Evolutionary conservation across 2,888 invertebrate genomes (phyloP), one percentile per base, ranked within the genome.

Genomic region (Crematogaster levior): DNA sequence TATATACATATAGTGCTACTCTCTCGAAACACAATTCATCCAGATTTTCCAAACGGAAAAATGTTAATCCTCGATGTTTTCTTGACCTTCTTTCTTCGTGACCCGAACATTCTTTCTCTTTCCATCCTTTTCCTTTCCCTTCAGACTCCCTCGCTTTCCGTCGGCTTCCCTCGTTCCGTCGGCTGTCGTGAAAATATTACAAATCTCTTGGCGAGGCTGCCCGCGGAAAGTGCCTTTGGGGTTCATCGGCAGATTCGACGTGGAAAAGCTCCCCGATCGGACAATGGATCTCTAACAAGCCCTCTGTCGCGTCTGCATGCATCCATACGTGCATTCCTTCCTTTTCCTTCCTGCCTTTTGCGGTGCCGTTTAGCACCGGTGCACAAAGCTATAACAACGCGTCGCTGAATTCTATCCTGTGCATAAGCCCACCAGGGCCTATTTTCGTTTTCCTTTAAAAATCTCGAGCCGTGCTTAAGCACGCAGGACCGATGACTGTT

Each of bases 251-350:
- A 63, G 65, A 82, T 66, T 51, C 82, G 58, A 63, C 56, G 83
- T 70, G 85, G 84, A 86, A 87, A 86, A 83, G 68, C 74, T 74
- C 72, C 77, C 46, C 40, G 51, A 40, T 79, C 84, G 85, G 85
- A 93, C 93, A 93, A 93, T 93, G 83, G 91, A 53, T 53, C 61
- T 88, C 92, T 94, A 93, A 94, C 93, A 93, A 94, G 93, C 93
- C 80, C 89, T 89, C 89, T 91, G 85, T 90, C 87, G 81, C 75
- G 53, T 79, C 40, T 7, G 34, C 37, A 34, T 53, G 60, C 73
- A 37, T 77, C 75, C 58, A 60, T 63, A 63, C 72, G 51, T 77
- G 34, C 9, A 27, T 37, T 24, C 24, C 40, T 43, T 40, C 40
- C 46, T 51, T 65, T 30, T 37, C 53, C 6, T 24, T 51, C 79